phyloP scores from a whole-genome alignment of 37 sponge, comb jelly and placozoan genomes.

The Mnemiopsis leidyi region DNA sequence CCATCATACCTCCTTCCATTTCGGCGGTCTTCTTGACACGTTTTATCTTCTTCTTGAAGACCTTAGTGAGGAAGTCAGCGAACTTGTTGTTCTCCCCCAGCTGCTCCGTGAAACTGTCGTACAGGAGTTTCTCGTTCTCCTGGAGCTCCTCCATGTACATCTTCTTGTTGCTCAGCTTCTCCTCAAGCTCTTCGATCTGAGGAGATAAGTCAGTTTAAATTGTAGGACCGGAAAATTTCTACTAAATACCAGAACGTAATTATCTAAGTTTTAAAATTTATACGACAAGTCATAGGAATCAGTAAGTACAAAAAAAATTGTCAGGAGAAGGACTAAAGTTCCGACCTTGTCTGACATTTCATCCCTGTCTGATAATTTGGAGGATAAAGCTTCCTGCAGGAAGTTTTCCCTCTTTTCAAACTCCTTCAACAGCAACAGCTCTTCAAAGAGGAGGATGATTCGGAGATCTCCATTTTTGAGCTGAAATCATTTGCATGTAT shows the following conservation, averaged over 20 bases:
- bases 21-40: slow-evolving; percentile 74
- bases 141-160: slow-evolving; percentile 68
- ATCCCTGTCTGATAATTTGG: slow-evolving; percentile 77
- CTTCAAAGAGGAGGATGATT: slow-evolving; percentile 85
- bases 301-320: no score
- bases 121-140: slow-evolving; percentile 80
- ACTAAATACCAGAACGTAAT: no score
- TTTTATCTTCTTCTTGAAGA: slow-evolving; percentile 97
- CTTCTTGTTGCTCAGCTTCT: slow-evolving; percentile 70
- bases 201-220: no score
- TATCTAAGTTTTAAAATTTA: no score
- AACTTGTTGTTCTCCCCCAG: slow-evolving; percentile 90
- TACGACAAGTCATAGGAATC: no score
- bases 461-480: slow-evolving; percentile 59
- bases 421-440: slow-evolving; percentile 91
- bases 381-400: slow-evolving; percentile 74
- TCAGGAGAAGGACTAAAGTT: no score
- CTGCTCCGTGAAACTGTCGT: slow-evolving; percentile 71
- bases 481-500: not conserved
- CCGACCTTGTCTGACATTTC: slow-evolving; percentile 83
- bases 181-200: slow-evolving; percentile 76
- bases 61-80: slow-evolving; percentile 87
- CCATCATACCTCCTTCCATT: slow-evolving; percentile 61
- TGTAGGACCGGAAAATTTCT: no score
- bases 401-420: slow-evolving; percentile 93